Evolutionary conservation across 2,888 invertebrate species (phyloP).

Genomic region (Euphydryas editha): DNA sequence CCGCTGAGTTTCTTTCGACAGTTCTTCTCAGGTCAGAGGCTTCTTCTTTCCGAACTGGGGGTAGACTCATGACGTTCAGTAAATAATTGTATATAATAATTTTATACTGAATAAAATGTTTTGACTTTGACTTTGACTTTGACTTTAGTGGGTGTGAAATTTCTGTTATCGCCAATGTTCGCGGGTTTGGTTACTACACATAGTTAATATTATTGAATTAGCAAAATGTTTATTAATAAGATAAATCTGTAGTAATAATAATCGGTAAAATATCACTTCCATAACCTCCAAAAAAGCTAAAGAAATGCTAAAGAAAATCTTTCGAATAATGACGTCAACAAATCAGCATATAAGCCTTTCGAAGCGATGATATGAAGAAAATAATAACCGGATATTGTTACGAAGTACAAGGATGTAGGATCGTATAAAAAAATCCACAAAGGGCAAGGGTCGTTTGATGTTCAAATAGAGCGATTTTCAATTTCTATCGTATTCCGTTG

Average conservation of each 20-base stretch:
- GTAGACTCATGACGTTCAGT: no score
- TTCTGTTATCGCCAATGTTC: no score
- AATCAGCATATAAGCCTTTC: slow-evolving; percentile 34
- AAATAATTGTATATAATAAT: no score
- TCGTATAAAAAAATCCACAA: slow-evolving; percentile 61
- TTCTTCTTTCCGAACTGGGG: no score
- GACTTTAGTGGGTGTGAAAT: no score
- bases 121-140: no score
- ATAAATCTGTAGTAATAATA: background rate
- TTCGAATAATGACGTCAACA: slow-evolving; percentile 31
- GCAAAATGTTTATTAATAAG: background rate
- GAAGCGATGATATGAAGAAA: slow-evolving; percentile 38
- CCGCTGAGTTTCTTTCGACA: no score
- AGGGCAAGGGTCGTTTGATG: slow-evolving; percentile 69
- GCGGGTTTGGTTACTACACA: no score
- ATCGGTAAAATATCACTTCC: background rate
- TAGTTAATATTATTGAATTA: no score
- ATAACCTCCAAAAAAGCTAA: background rate
- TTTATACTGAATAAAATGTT: no score
- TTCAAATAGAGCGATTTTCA: slow-evolving; percentile 75
- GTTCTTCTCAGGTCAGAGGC: no score
- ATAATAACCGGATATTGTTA: slow-evolving; percentile 42
- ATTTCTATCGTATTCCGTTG: slow-evolving; percentile 67
- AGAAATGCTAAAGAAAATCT: slow-evolving; percentile 15
- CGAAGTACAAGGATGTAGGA: slow-evolving; percentile 46